Base-by-base conservation (phyloP, 2,113 vertebrate genomes). In the Lagopus leucura region DNA sequence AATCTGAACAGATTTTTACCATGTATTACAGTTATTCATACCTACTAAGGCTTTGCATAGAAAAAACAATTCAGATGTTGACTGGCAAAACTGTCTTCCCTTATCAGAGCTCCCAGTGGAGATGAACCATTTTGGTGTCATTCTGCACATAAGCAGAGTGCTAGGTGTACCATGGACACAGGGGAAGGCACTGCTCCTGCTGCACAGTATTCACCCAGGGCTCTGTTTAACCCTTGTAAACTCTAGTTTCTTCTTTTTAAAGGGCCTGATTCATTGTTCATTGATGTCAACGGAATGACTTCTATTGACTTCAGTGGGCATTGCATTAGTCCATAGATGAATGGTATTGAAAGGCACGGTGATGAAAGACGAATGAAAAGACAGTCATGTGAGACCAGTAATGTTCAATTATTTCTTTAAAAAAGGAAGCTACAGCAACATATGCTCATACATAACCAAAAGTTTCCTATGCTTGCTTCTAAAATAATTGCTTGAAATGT, bases 281-380 rank as follows among this genome's bases (percentile, higher is more conserved):
- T 75, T 93, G 90, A 93, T 90, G 90, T 90, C 95, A 95, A 20
- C 65, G 72, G 95, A 97, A 95, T 86, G 90, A 95, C 91, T 96
- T 87, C 93, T 96, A 96, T 96, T 94, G 93, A 96, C 93, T 95
- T 86, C 65, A 52, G 82, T 17, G 45, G 54, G 73, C 88, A 76
- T 93, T 88, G 91, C 91, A 88, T 94, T 96, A 96, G 94, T 94
- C 90, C 90, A 84, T 90, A 95, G 94, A 93, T 69, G 89, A 94
- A 95, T 66, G 61, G 73, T 94, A 92, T 93, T 95, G 95, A 96
- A 96, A 96, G 74, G 81, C 70, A 38, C 4, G 52, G 92, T 84
- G 92, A 96, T 89, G 95, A 94, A 94, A 93, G 93, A 95, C 90
- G 84, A 86, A 83, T 86, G 88, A 91, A 95, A 95, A 88, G 76